Evolutionary conservation across 2,113 vertebrate species (phyloP).

Genomic region (Clarias macrocephalus): DNA sequence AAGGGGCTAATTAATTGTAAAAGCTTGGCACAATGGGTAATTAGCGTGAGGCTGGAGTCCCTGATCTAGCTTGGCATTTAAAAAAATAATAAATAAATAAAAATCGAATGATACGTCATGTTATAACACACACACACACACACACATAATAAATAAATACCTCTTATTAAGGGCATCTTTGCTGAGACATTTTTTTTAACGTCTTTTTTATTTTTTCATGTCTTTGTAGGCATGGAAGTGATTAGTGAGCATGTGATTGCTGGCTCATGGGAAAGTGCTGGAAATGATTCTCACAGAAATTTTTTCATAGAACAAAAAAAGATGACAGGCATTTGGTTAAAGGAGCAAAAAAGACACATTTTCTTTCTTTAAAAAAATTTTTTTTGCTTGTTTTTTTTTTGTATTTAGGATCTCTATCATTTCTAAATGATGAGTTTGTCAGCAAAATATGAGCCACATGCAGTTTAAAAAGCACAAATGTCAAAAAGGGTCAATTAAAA

Average conservation of each 20-base stretch:
- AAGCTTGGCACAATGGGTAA: conserved; percentile 55
- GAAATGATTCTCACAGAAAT: background rate
- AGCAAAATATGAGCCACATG: no score
- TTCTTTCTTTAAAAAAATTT: background rate
- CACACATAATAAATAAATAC: conserved; percentile 2
- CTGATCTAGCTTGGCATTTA: conserved; percentile 53
- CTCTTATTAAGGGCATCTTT: background rate
- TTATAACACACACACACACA: background rate
- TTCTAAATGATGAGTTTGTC: background rate
- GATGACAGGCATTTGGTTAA: conserved; percentile 24
- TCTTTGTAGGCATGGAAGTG: background rate
- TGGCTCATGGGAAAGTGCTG: conserved; percentile 23
- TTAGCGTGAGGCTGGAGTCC: conserved; percentile 47
- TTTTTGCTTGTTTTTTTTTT: background rate
- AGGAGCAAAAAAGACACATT: conserved; percentile 30
- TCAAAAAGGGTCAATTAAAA: no score
- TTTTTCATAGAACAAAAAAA: background rate
- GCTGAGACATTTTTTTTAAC: conserved; percentile 25
- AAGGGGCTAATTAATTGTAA: conserved; percentile 59
- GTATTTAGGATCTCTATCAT: background rate
- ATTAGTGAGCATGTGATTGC: conserved; percentile 34
- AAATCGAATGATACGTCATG: background rate
- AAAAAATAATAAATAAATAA: background rate
- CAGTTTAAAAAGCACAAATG: no score
- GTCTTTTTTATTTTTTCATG: no score